Base-by-base conservation (phyloP, 2,113 vertebrate species). In the Charina bottae region DNA sequence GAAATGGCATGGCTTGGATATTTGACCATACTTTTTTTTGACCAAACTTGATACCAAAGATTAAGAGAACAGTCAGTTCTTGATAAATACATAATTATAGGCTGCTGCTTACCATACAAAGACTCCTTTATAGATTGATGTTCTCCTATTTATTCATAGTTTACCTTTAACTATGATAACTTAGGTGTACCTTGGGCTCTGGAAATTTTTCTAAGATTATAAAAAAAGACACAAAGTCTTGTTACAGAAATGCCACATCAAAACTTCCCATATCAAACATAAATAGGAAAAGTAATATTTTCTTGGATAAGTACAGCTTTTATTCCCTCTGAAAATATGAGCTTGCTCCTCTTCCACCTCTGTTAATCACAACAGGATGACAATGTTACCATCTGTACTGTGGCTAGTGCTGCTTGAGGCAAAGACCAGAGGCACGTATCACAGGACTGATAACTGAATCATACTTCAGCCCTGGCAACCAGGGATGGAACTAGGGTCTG, bases 21-120 rank as follows among this genome's bases (percentile, higher is more conserved):
- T 96, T 94, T 93, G 93, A 94, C 87, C 23, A 0, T 83, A 91
- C 78, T 42, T 42, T 42, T 62, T 96, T 53, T 83, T 94, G 88
- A 94, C 83, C 90, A 96, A 95, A 26, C 85, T 94, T 96, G 93
- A 96, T 96, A 94, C 87, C 5, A 96, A 95, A 93, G 93, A 17
- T 6, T 6, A 92, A 91, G 72, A 92, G 85, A 94, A 83, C 88
- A 89, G 92, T 90, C 95, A 96, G 11, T 94, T 88, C 90, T 90
- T 72, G 28, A 78, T 92, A 96, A 96, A 94, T 92, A 91, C 92
- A 94, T 95, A 93, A 95, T 92, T 96, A 93, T 95, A 90, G 72
- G 53, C 90, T 92, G 64, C 90, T 94, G 68, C 85, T 96, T 92
- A 42, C 49, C 89, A 15, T 91, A 96, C 96, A 96, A 96, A 91